Percentiles rank a stretch among this genome's conserved stretches.
Evolutionary conservation across 2,797 vertebrate genomes (phyloP).

Genomic region (Gymnoscopelus microlampas): DNA sequence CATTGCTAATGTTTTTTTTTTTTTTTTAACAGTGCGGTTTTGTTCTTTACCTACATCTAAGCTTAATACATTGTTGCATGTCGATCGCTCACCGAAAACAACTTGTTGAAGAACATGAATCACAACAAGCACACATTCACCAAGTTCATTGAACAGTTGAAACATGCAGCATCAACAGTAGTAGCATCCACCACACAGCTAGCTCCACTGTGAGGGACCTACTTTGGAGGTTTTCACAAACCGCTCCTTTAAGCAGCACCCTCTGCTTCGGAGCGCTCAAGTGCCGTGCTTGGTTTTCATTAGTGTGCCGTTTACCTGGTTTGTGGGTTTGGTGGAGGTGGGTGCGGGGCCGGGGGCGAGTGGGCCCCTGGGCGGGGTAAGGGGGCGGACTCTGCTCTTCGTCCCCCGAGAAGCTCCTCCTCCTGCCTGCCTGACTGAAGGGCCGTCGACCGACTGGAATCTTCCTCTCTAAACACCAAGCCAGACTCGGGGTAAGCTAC

Average conservation of each 20-base stretch:
- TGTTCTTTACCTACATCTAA: constrained; percentile 6
- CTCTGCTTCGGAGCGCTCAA: constrained; percentile 9
- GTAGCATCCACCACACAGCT: constrained; percentile 17
- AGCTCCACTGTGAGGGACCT: constrained; percentile 28
- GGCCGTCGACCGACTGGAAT: constrained; percentile 92
- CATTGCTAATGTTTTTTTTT: neutral
- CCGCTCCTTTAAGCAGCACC: constrained; percentile 7
- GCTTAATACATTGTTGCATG: too few relatives aligned
- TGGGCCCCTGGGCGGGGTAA: constrained; percentile 85
- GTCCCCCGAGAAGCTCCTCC: constrained; percentile 92
- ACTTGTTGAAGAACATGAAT: neutral
- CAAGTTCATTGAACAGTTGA: constrained; percentile 9
- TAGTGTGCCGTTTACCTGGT: constrained; percentile 85
- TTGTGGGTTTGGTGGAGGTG: constrained; percentile 89
- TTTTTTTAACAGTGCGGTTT: constrained; percentile 4
- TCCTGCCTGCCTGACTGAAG: constrained; percentile 91
- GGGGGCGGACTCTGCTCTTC: constrained; percentile 92
- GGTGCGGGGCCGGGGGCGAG: constrained; percentile 84
- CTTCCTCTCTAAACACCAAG: constrained; percentile 98
- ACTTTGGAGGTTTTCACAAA: neutral
- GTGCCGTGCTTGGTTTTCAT: constrained; percentile 30
- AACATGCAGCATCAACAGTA: constrained; percentile 51
- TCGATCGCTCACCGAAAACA: too few relatives aligned
- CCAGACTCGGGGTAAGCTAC: constrained; percentile 89
- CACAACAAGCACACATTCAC: neutral